Conservation (phyloP, 2,888 invertebrate genomes). For the Pecten maximus region DNA sequence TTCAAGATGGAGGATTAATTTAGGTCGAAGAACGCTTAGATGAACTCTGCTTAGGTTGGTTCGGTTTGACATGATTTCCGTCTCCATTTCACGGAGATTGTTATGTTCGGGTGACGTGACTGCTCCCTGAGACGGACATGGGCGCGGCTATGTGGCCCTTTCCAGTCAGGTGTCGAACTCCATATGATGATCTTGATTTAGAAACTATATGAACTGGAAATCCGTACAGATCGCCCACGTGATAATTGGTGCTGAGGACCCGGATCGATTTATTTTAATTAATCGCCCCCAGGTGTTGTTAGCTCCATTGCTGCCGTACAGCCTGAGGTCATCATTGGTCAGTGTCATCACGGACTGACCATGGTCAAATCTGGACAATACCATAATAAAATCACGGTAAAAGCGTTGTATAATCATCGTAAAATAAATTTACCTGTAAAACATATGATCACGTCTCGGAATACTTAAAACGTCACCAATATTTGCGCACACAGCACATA, state of each 20-base stretch:
- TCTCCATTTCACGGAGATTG: no score
- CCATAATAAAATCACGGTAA: not conserved
- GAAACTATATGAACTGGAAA: no score
- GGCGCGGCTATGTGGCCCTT: no score
- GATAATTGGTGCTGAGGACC: not conserved
- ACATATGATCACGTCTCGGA: not conserved
- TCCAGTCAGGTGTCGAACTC: no score
- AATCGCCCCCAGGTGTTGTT: not conserved
- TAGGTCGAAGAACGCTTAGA: no score
- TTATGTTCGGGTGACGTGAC: no score
- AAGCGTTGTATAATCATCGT: conserved; percentile 1
- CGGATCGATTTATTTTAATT: not conserved
- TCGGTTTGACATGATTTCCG: no score
- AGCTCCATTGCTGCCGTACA: not conserved
- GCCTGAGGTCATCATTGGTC: conserved; percentile 5
- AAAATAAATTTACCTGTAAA: conserved; percentile 19
- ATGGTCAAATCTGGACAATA: not conserved
- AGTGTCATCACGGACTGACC: not conserved
- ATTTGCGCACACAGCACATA: conserved; percentile 1
- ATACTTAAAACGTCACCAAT: not conserved
- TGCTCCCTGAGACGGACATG: no score
- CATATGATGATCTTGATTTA: no score
- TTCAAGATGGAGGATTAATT: no score
- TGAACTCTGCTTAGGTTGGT: no score
- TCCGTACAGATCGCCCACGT: not conserved